Conservation (phyloP, 2,888 invertebrate genomes). For the Zele albiditarsus region DNA sequence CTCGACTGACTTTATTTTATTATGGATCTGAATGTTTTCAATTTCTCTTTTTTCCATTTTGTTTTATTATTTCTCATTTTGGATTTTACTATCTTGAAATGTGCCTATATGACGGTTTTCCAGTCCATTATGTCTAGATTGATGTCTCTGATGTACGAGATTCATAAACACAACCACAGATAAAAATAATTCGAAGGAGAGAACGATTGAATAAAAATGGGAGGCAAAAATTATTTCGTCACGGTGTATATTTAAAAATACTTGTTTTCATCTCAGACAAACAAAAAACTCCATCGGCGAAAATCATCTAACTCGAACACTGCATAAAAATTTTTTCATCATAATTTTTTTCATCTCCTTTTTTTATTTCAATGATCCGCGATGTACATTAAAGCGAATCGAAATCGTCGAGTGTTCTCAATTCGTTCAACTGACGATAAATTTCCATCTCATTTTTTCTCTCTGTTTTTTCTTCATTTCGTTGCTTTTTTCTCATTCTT, state of each 20-base stretch:
- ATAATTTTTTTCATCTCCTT: neutral
- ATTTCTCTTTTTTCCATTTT: neutral
- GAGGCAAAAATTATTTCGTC: no score
- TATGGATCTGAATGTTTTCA: neutral
- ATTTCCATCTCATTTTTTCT: conserved; percentile 34
- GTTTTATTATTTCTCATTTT: neutral
- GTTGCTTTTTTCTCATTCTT: conserved; percentile 23
- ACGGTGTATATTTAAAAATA: no score
- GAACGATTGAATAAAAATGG: neutral
- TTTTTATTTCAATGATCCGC: conserved; percentile 6
- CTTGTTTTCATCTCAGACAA: neutral
- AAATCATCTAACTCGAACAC: neutral
- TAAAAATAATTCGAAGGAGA: neutral
- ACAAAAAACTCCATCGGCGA: neutral
- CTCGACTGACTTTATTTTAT: neutral
- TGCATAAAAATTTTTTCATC: neutral
- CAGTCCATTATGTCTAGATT: neutral
- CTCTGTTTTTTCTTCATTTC: conserved; percentile 20
- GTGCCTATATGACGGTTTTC: neutral
- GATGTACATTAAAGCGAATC: conserved; percentile 11
- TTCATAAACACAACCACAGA: neutral
- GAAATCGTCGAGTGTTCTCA: conserved; percentile 8
- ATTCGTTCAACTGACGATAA: conserved; percentile 25
- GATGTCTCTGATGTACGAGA: neutral
- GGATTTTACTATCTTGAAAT: neutral